Conservation (phyloP, 2,888 invertebrate species). For the Drosophila paramelanica region DNA sequence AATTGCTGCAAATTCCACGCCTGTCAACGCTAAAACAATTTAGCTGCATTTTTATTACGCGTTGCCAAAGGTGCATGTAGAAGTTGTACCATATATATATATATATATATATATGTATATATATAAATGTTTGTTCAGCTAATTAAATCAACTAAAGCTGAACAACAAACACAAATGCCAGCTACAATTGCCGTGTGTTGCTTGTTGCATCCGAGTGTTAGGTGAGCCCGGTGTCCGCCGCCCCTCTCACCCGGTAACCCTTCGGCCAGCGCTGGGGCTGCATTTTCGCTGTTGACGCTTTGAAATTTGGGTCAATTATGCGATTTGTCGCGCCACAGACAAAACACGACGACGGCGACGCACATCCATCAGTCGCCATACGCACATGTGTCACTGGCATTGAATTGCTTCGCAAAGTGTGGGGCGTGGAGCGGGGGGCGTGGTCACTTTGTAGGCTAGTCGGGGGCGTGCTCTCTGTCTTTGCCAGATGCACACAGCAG, state of each 20-base stretch:
- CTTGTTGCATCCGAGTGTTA: constrained; percentile 15
- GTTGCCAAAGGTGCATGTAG: constrained; percentile 67
- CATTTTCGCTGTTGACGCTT: constrained; percentile 45
- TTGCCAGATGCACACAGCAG: constrained; percentile 61
- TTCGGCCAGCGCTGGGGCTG: not conserved
- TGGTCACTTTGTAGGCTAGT: not conserved
- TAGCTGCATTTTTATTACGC: constrained; percentile 36
- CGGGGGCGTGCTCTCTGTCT: constrained; percentile 37
- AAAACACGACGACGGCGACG: constrained; percentile 32
- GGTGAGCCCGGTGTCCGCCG: constrained; percentile 8
- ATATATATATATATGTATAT: not conserved
- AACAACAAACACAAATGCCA: constrained; percentile 13
- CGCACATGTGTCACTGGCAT: constrained; percentile 65
- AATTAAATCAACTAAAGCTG: constrained; percentile 65
- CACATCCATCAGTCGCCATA: constrained; percentile 67
- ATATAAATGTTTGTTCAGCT: constrained; percentile 57
- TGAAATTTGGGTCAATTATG: constrained; percentile 80
- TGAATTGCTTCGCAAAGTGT: constrained; percentile 55
- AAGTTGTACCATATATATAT: constrained; percentile 16
- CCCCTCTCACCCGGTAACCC: not conserved
- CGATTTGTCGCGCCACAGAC: constrained; percentile 75
- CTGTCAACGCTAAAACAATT: constrained; percentile 70
- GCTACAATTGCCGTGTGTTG: constrained; percentile 15
- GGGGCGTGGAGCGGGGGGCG: not conserved
- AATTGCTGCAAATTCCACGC: constrained; percentile 65